Evolutionary conservation across 2,888 invertebrate genomes (phyloP), one percentile per base, ranked within the genome.

Genomic region (Hecatera dysodea): DNA sequence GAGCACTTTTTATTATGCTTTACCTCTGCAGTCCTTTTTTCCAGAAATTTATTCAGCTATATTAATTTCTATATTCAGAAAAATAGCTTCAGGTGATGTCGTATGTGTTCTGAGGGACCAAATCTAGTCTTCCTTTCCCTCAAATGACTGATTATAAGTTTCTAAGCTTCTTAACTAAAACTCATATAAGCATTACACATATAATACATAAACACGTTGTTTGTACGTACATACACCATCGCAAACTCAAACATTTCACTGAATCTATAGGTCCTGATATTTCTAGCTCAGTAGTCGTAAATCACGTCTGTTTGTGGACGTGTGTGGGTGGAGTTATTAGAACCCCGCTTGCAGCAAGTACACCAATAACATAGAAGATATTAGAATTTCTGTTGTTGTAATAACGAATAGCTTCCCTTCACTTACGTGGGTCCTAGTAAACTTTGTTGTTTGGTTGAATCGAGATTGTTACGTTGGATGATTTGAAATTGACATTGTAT

Each of bases 341-440:
- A 72, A 72, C 36, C 36, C 53, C 29, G 65, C 53, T 46, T 59
- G 39, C 19, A 72, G 17, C 27, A 64, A 72, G 39, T 64, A 72
- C n/a, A 72, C 36, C 39, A 52, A 52, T 63, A 72, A 53, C 39
- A 64, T 36, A 52, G 19, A 52, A 15, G 29, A 53, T 63, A 72
- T 72, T 71, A 52, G 52, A 70, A 70, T 68, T 46, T 48, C 39
- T 61, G 53, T 60, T 24, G 6, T n/a, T 19, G 17, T 52, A 50
- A 53, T 60, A 55, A 24, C 12, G 15, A 36, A 60, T 46, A 9
- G 24, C 12, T 39, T 27, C 1, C 6, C 29, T 39, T 42, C 24
- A 36, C 39, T 39, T 48, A 48, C 15, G 42, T 48, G 19, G 8
- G n/a, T 46, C 29, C 33, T 39, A 9, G 5, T 2, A 55, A 61